These are phyloP conservation scores for Dolichoris vasculosae DNA, from an alignment of 1,140 invertebrate genomes.

Conservation along the genomic window DNA sequence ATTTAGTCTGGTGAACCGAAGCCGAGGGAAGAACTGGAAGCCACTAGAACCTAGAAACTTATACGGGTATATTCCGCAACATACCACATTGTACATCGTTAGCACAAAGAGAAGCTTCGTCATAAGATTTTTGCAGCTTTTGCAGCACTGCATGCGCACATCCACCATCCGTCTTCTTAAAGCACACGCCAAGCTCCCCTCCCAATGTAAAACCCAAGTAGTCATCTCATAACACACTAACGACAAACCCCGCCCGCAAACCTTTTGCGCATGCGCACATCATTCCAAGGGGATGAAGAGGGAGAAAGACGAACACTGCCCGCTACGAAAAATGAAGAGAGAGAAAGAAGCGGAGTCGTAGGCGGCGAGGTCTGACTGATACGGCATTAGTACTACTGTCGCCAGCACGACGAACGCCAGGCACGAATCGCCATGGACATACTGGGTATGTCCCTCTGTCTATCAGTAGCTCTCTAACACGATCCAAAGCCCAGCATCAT, in stretches of 20 bases:
- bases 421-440: constrained; percentile 73
- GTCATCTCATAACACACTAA: not conserved
- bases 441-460: constrained; percentile 71
- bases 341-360: constrained; percentile 52
- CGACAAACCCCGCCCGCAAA: constrained; percentile 8
- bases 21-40: too few species aligned
- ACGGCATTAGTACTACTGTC: constrained; percentile 73
- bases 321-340: not conserved
- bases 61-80: not conserved
- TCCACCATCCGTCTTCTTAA: not conserved
- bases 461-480: constrained; percentile 30
- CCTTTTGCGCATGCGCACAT: not conserved
- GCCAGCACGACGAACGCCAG: constrained; percentile 71
- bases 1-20: too few species aligned
- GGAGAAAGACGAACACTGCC: not conserved
- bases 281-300: not conserved
- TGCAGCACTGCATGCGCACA: not conserved
- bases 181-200: not conserved
- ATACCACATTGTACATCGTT: not conserved
- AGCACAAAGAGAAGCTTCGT: not conserved
- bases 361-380: constrained; percentile 65
- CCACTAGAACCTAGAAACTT: too few species aligned
- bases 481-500: not conserved
- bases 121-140: not conserved
- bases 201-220: not conserved